A percentile compares a stretch with the other conserved stretches of the same genome.
Conservation (phyloP, 2,797 vertebrate genomes). For the Cottoperca gobio region DNA sequence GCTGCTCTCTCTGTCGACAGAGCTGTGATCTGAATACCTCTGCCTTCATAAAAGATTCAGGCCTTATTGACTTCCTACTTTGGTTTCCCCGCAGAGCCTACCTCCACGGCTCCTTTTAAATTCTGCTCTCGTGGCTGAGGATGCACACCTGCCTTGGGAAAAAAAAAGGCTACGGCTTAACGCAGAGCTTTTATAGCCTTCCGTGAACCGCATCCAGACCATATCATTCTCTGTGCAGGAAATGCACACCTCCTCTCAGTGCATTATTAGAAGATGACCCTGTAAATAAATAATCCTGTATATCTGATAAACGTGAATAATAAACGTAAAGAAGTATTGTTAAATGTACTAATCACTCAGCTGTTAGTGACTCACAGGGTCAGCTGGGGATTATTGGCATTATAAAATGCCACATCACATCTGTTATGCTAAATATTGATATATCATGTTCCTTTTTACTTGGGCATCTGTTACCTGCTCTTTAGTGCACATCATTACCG, state of each 20-base stretch:
- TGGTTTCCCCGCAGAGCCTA: conserved; percentile 75
- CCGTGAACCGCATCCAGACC: conserved; percentile 47
- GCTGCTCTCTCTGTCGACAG: conserved; percentile 83
- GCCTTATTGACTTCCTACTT: conserved; percentile 88
- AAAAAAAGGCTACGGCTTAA: conserved; percentile 46
- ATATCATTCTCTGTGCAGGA: conserved; percentile 38
- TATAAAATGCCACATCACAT: conserved; percentile 80
- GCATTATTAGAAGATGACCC: conserved; percentile 40
- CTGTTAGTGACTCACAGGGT: conserved; percentile 54
- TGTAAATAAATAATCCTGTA: conserved; percentile 35
- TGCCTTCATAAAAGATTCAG: conserved; percentile 95
- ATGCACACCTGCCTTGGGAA: conserved; percentile 69
- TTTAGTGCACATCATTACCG: conserved; percentile 70
- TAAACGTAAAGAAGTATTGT: conserved; percentile 11
- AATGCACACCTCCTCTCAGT: conserved; percentile 19
- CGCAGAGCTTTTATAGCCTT: conserved; percentile 62
- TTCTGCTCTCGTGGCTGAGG: conserved; percentile 78
- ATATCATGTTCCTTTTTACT: conserved; percentile 78
- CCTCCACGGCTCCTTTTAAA: conserved; percentile 74
- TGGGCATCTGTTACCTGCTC: conserved; percentile 76
- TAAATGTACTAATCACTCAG: conserved; percentile 53
- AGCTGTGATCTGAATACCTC: conserved; percentile 93
- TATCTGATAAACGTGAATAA: conserved; percentile 30
- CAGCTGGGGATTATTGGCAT: conserved; percentile 76
- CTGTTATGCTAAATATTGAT: conserved; percentile 79